Base-by-base conservation (phyloP, 1,140 invertebrate species). In the Araneus ventricosus region DNA sequence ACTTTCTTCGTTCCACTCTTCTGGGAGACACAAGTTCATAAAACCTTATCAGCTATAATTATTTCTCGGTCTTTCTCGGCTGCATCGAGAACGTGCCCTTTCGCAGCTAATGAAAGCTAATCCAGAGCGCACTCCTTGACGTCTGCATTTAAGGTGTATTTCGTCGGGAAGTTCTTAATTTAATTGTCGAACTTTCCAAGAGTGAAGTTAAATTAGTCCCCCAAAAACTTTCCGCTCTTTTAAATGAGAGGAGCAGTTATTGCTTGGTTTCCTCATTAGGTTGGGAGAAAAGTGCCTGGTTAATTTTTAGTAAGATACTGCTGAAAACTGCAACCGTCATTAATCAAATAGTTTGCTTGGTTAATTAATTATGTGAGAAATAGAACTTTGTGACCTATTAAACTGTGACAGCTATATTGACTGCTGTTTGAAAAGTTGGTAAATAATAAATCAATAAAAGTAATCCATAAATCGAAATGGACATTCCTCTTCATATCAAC, bases 141-240 rank as follows among this genome's bases (percentile, higher is more conserved):
- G 61, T 41, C n/a, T 82, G 37, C 79, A 14, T 24, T 41, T n/a
- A 82, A 82, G n/a, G 37, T 52, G 20, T n/a, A 39, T 52, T 41
- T 41, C 37, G 79, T n/a, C 22, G 20, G 22, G 8, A n/a, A 41
- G 37, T 82, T 82, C 79, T 82, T 82, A 82, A 82, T 82, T 82
- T 82, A 82, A 82, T 82, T 82, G 79, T 82, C 79, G 79, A 82
- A 82, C 79, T 82, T 41, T 41, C 79, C n/a, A 82, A n/a, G 79
- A 82, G 79, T 82, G 41, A 17, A 41, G 79, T 41, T 41, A 82
- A 82, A 82, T 82, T 41, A 82, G 79, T 82, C 37, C 75, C 79
- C 75, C 79, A 52, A 52, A 52, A 82, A 82, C 79, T 82, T 82
- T 41, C 41, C 67, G 17, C 67, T 75, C 27, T 30, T 75, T 75